Conservation (phyloP, 1,140 invertebrate genomes). For the Wasmannia auropunctata region DNA sequence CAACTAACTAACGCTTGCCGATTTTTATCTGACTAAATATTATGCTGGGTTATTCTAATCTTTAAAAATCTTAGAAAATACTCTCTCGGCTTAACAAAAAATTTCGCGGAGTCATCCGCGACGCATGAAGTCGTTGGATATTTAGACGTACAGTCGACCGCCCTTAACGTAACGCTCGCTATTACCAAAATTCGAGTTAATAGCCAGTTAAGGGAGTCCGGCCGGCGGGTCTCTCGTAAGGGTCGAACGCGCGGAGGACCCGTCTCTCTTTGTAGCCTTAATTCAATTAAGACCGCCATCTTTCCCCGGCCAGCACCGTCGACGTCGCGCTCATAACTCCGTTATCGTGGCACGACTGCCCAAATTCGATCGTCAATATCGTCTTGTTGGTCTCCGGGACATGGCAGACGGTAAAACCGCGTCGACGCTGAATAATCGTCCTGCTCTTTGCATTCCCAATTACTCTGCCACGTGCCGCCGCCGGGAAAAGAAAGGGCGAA, state of each 20-base stretch:
- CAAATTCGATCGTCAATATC: slow-evolving; percentile 80
- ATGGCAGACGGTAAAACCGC: slow-evolving; percentile 56
- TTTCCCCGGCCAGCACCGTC: slow-evolving; percentile 77
- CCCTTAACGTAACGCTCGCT: slow-evolving; percentile 32
- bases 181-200: slow-evolving; percentile 71
- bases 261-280: slow-evolving; percentile 83
- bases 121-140: slow-evolving; percentile 17
- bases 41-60: not conserved
- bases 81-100: not conserved
- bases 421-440: slow-evolving; percentile 69
- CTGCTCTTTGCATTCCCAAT: slow-evolving; percentile 48
- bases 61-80: not conserved
- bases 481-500: slow-evolving; percentile 1
- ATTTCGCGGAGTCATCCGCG: not conserved
- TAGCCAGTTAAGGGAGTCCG: slow-evolving; percentile 71
- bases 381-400: slow-evolving; percentile 61
- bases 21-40: not conserved
- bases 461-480: slow-evolving; percentile 32
- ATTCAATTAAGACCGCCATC: slow-evolving; percentile 83
- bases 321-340: slow-evolving; percentile 76
- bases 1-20: not conserved
- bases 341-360: slow-evolving; percentile 82
- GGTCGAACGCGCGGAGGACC: slow-evolving; percentile 61
- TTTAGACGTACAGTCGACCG: slow-evolving; percentile 1
- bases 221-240: slow-evolving; percentile 58